phyloP scores from a whole-genome alignment of 2,113 vertebrate species.

The Zosterops pallidus region DNA sequence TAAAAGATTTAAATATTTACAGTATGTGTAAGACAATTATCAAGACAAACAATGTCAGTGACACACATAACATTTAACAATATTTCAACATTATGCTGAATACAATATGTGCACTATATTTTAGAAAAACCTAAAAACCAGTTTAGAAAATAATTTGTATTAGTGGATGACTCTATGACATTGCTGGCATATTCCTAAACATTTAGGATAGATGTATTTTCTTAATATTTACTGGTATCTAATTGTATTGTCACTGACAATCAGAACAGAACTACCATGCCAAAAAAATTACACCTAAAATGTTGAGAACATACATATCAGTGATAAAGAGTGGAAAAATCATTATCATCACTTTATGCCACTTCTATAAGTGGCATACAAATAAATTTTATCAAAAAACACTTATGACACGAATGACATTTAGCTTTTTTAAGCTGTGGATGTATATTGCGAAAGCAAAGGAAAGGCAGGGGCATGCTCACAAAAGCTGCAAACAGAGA shows the following conservation, averaged over 20 bases:
- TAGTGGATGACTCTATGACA: neutral
- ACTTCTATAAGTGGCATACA: neutral
- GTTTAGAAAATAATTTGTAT: neutral
- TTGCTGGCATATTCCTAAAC: neutral
- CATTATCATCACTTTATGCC: neutral
- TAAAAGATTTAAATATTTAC: neutral
- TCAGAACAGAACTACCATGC: neutral
- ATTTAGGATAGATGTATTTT: neutral
- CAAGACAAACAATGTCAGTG: slow-evolving; percentile 3
- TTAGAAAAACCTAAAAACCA: neutral
- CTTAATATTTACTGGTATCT: neutral
- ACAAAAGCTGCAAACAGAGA: slow-evolving; percentile 19
- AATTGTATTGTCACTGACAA: neutral
- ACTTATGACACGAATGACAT: neutral
- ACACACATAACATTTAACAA: neutral
- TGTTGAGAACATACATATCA: neutral
- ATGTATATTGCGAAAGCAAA: slow-evolving; percentile 49
- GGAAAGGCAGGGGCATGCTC: slow-evolving; percentile 12
- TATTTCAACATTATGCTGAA: neutral
- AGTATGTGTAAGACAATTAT: neutral
- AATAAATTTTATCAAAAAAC: neutral
- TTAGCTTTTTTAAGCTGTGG: neutral
- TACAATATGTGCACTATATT: slow-evolving; percentile 34
- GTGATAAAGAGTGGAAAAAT: neutral
- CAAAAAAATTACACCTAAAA: neutral